Conservation (phyloP, 1,140 invertebrate genomes). For the Pseudomyrmex concolor region DNA sequence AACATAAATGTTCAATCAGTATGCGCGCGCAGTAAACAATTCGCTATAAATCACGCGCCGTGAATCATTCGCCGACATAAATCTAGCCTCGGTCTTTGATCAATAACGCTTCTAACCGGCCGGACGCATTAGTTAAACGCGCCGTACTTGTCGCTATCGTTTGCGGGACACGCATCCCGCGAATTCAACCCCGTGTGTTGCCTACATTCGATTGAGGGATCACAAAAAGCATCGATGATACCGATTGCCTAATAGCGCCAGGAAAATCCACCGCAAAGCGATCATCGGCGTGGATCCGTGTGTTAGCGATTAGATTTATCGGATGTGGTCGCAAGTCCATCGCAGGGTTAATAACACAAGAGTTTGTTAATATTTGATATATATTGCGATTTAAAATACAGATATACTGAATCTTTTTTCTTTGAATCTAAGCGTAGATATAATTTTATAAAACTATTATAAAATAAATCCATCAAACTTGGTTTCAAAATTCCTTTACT, state of each 20-base stretch:
- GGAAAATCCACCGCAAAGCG: conserved; percentile 48
- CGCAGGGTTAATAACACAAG: conserved; percentile 40
- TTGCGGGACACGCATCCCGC: conserved; percentile 56
- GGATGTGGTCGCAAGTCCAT: conserved; percentile 49
- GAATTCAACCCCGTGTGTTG: conserved; percentile 7
- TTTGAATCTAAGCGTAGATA: not conserved
- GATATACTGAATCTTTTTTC: no score
- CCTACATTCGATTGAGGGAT: conserved; percentile 11
- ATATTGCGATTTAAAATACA: no score
- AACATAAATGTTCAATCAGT: conserved; percentile 78
- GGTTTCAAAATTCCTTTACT: not conserved
- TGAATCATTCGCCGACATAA: conserved; percentile 77
- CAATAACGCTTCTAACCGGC: conserved; percentile 63
- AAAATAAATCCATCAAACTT: no score
- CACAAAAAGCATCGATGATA: conserved; percentile 61
- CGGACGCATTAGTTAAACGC: conserved; percentile 69
- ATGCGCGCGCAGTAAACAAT: conserved; percentile 65
- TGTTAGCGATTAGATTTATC: conserved; percentile 41
- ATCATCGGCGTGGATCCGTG: conserved; percentile 54
- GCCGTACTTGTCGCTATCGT: conserved; percentile 47
- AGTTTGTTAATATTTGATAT: conserved; percentile 31
- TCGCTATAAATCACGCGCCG: conserved; percentile 77
- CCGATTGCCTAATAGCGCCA: conserved; percentile 70
- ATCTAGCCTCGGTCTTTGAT: conserved; percentile 67
- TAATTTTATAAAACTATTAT: not conserved